phyloP scores from a whole-genome alignment of 2,888 invertebrate species.

The Drosophila sordidula region DNA sequence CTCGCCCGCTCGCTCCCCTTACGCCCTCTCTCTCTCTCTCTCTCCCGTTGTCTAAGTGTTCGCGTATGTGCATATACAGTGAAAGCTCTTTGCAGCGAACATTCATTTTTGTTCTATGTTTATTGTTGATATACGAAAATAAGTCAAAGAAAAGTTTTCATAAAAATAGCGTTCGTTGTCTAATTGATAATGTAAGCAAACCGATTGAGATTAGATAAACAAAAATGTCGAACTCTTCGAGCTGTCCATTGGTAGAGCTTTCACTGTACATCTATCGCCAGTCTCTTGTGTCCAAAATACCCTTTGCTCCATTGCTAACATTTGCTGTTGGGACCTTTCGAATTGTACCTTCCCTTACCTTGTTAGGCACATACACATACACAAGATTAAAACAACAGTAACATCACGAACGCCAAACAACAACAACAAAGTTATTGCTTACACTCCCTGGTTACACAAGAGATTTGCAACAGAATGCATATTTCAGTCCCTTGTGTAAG shows the following conservation, averaged over 20 bases:
- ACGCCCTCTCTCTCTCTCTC: neutral
- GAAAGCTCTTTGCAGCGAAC: neutral
- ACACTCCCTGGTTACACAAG: conserved; percentile 4
- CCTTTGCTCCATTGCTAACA: conserved; percentile 5
- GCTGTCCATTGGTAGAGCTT: no score
- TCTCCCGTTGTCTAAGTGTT: conserved; percentile 7
- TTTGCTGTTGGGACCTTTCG: conserved; percentile 23
- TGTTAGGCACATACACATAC: conserved; percentile 16
- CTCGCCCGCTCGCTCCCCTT: neutral
- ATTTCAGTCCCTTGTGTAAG: conserved; percentile 4
- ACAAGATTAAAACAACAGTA: neutral
- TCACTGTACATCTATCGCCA: neutral
- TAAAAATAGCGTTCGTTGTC: no score
- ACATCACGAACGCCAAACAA: neutral
- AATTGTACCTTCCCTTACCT: conserved; percentile 28
- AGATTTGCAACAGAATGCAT: conserved; percentile 4
- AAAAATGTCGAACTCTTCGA: no score
- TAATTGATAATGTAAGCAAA: no score
- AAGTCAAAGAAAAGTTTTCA: no score
- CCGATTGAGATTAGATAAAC: no score
- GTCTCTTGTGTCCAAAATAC: conserved; percentile 10
- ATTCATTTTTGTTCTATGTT: no score
- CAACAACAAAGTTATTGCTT: conserved; percentile 5
- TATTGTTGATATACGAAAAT: no score
- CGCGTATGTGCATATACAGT: neutral